Evolutionary conservation across 2,113 vertebrate species (phyloP), one percentile per base, ranked within the genome.

Genomic region (Phrynocephalus versicolor): DNA sequence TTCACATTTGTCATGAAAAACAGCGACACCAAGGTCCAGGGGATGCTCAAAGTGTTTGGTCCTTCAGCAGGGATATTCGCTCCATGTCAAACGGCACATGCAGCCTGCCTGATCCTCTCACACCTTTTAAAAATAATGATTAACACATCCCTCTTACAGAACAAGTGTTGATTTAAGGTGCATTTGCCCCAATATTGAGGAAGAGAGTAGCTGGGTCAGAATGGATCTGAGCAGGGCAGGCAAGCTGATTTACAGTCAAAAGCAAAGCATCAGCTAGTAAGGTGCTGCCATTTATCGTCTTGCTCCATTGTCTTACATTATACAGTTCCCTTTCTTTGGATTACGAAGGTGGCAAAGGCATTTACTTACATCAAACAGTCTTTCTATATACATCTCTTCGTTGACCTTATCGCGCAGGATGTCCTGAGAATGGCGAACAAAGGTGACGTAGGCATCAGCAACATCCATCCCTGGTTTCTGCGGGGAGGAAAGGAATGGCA

Each of bases 341-440:
- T 94, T 37, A 41, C 89, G 96, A 97, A 97, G 95, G 97, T 98
- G 98, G 98, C 97, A 97, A 97, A 97, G 98, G 98, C 98, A 99
- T 99, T 97, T 99, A 99, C 99, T 99, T 97, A 99, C 99, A 96
- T 99, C 98, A 98, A 99, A 99, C 96, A 99, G 98, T 97, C 98
- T 98, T 98, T 99, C 99, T 96, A 98, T 96, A 96, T 99, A 99
- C 96, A 99, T 98, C 97, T 99, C 99, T 97, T 99, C 99, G 95
- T 98, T 99, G 97, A 99, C 98, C 97, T 99, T 99, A 96, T 99
- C 99, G 96, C 99, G 96, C 86, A 99, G 97, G 96, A 98, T 97
- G 97, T 99, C 99, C 98, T 99, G 99, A 97, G 98, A 99, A 95
- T 99, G 98, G 92, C 98, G 98, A 80, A 98, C 97, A 95, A 99